phyloP scores from a whole-genome alignment of 2,113 vertebrate genomes.

The Paratilapia polleni region DNA sequence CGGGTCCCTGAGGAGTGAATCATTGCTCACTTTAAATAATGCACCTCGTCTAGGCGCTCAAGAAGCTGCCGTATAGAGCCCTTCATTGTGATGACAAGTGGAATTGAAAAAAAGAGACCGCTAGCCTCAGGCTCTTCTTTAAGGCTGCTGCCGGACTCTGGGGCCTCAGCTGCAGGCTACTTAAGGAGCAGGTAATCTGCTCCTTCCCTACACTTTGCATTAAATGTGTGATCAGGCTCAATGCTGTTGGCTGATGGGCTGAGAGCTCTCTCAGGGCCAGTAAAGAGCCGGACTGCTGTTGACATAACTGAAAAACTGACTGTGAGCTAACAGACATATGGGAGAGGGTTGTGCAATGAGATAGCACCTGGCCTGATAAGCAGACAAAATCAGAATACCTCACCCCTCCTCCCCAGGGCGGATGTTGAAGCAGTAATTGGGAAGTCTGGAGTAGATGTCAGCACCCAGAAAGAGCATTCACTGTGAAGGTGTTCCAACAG shows the following conservation, averaged over 20 bases:
- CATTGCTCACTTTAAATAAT: conserved; percentile 75
- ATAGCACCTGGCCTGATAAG: not conserved
- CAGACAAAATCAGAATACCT: not conserved
- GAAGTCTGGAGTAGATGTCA: conserved; percentile 16
- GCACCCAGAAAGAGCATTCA: conserved; percentile 9
- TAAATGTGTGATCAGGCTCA: conserved; percentile 44
- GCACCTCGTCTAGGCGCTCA: conserved; percentile 50
- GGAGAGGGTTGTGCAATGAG: not conserved
- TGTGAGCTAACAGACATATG: not conserved
- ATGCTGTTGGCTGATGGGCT: conserved; percentile 33
- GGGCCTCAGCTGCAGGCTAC: conserved; percentile 11
- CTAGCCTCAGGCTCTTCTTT: conserved; percentile 22
- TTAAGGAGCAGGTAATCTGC: conserved; percentile 55
- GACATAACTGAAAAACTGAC: conserved; percentile 31
- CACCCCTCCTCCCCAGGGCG: not conserved
- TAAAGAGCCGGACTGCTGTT: conserved; percentile 27
- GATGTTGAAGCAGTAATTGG: conserved; percentile 29
- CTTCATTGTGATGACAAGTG: conserved; percentile 68
- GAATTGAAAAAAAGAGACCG: conserved; percentile 29
- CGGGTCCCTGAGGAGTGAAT: conserved; percentile 59
- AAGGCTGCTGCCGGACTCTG: conserved; percentile 6
- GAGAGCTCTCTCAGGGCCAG: conserved; percentile 30
- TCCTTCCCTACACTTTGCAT: conserved; percentile 38
- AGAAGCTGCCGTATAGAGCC: conserved; percentile 35
- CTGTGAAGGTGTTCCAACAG: conserved; percentile 10